Percentiles rank a stretch among this genome's conserved stretches.
phyloP scores from a whole-genome alignment of 2,113 vertebrate genomes.

The Xyrauchen texanus region DNA sequence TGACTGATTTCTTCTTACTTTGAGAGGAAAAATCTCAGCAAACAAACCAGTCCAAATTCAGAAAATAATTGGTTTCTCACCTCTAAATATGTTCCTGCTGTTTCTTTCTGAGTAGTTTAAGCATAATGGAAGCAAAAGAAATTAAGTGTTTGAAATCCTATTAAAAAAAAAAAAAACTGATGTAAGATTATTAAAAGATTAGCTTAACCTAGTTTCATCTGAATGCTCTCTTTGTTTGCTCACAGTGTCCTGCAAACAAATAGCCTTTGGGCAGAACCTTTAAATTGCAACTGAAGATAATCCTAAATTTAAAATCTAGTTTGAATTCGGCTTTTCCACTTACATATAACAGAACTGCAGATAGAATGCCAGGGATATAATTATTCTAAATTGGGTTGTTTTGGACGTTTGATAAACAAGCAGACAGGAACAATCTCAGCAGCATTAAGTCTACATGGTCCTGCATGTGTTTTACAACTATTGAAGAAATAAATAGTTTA shows the following conservation, averaged over 20 bases:
- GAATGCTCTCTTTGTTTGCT: slow-evolving; percentile 69
- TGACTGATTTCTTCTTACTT: not conserved
- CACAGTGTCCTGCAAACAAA: slow-evolving; percentile 63
- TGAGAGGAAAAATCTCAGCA: not conserved
- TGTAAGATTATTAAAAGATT: slow-evolving; percentile 79
- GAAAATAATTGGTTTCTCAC: slow-evolving; percentile 21
- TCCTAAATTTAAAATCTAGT: slow-evolving; percentile 14
- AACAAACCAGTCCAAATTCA: not conserved
- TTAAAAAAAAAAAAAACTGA: slow-evolving; percentile 54
- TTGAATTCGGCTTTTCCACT: not conserved
- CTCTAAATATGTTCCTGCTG: not conserved
- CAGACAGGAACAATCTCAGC: not conserved
- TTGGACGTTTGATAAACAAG: not conserved
- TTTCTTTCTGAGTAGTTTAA: slow-evolving; percentile 27
- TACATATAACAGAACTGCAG: not conserved
- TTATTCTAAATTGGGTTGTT: not conserved
- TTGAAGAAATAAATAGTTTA: not conserved
- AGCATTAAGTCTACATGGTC: not conserved
- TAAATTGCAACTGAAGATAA: not conserved
- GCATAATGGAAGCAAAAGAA: slow-evolving; percentile 36
- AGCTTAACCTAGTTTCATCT: slow-evolving; percentile 70
- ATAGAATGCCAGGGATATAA: not conserved
- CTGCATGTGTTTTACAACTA: not conserved
- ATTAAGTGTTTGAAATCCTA: slow-evolving; percentile 59
- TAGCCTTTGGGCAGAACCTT: slow-evolving; percentile 48